These are phyloP conservation scores for Jaculus jaculus DNA, from an alignment of 2,113 vertebrate genomes.

Conservation along the genomic window DNA sequence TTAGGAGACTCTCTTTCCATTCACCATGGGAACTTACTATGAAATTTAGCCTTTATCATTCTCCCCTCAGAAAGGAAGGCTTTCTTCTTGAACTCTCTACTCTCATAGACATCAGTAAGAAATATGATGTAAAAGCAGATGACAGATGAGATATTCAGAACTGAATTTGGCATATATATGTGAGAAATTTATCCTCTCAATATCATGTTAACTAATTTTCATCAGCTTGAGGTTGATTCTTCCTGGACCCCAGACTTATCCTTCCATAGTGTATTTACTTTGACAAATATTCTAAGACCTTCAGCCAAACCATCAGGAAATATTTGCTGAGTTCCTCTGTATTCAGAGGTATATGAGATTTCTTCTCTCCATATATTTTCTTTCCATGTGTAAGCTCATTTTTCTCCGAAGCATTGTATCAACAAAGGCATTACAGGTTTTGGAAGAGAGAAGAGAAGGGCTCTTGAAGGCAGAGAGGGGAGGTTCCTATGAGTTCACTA, in stretches of 20 bases:
- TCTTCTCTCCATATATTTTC: not conserved
- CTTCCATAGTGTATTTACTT: not conserved
- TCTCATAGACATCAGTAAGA: not conserved
- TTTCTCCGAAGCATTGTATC: not conserved
- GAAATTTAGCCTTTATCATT: not conserved
- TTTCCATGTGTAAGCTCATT: not conserved
- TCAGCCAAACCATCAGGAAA: not conserved
- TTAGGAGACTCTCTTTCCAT: not conserved
- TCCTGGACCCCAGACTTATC: not conserved
- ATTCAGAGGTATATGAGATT: not conserved
- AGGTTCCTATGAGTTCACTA: slow-evolving; percentile 69
- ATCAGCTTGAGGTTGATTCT: not conserved
- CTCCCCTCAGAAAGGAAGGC: not conserved
- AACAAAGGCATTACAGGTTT: not conserved
- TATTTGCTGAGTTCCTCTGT: not conserved
- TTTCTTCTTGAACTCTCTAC: not conserved
- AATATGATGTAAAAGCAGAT: not conserved
- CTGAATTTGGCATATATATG: not conserved
- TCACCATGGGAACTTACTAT: not conserved
- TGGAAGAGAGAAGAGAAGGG: slow-evolving; percentile 55
- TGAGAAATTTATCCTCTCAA: not conserved
- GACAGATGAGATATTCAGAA: not conserved
- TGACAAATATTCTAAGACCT: not conserved
- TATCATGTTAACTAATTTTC: not conserved
- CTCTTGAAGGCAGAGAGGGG: slow-evolving; percentile 50